Conservation (phyloP, 2,888 invertebrate genomes). For the Ceriagrion tenellum region DNA sequence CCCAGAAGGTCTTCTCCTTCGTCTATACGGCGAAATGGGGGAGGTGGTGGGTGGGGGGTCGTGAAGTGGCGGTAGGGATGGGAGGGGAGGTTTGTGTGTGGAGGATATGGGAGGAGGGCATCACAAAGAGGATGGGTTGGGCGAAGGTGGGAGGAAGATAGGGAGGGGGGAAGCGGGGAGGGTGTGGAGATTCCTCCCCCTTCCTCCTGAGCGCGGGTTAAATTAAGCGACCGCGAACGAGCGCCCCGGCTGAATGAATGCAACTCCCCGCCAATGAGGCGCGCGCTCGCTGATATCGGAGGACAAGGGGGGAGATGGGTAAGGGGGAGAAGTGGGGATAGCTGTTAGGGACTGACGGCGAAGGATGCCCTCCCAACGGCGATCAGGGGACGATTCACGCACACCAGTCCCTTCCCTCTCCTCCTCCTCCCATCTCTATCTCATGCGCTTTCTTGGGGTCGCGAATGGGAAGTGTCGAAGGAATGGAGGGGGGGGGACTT, state of each 20-base stretch:
- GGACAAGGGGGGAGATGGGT: too few species aligned
- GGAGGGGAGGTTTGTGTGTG: too few species aligned
- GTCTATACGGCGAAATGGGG: background rate
- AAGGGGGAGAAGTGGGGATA: too few species aligned
- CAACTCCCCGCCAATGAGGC: background rate
- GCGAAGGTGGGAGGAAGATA: too few species aligned
- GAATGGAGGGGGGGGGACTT: background rate
- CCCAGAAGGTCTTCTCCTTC: background rate
- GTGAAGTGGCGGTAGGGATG: too few species aligned
- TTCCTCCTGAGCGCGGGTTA: background rate
- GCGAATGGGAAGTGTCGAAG: background rate
- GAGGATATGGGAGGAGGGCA: background rate
- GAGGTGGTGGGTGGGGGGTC: background rate
- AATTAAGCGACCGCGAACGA: constrained; percentile 8
- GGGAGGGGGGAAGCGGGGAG: background rate
- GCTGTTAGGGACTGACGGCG: too few species aligned
- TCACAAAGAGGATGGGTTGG: too few species aligned
- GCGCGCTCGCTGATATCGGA: background rate
- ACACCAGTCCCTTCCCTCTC: too few species aligned
- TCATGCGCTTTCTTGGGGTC: too few species aligned
- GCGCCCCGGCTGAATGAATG: background rate
- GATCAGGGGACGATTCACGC: too few species aligned
- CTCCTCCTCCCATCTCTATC: too few species aligned
- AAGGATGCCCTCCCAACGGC: too few species aligned
- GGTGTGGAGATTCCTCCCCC: background rate